Evolutionary conservation across 2,888 invertebrate species (phyloP), one percentile per base, ranked within the genome.

Genomic region (Hybos culiciformis): DNA sequence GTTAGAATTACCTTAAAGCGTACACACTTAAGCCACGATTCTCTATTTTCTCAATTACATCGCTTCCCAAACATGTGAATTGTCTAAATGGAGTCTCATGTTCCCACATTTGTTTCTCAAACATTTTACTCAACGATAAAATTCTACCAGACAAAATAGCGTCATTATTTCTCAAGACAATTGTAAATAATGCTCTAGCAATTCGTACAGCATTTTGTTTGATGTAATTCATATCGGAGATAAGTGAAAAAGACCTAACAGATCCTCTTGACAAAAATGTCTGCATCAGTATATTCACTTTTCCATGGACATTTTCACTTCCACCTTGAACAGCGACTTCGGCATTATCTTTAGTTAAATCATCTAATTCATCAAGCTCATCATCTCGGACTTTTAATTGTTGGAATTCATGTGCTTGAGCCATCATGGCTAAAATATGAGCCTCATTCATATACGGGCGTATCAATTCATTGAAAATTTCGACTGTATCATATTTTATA

Each of bases 331-430:
- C 83, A 20, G 77, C 73, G 21, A 90, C 70, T 57, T 83, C 80
- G 57, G 94, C 90, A 57, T 78, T 78, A 14, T 78, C 73, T 23
- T 73, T 68, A 23, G 78, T 70, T 15, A 94, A 70, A 34, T 75
- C 71, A 62, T 93, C 91, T 41, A 99, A 66, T 61, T 99, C 97
- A 12, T 81, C 76, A 53, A 93, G 63, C 63, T 98, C 98, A 60
- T 98, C 97, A 59, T 97, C 96, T 41, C 98, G 76, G 1, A 93
- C 79, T 72, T 96, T 96, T 1, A 97, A 73, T 58, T 97, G 94
- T 48, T 90, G 80, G 67, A 99, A 98, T 66, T 98, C 98, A 37
- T 88, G 85, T 4, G 97, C 83, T 48, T 82, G 76, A 0, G 93
- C 86, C 41, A 99, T 78, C 78, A 98, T 82, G 48, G 78, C 78